phyloP scores from a whole-genome alignment of 2,113 vertebrate species.

The Egretta garzetta region DNA sequence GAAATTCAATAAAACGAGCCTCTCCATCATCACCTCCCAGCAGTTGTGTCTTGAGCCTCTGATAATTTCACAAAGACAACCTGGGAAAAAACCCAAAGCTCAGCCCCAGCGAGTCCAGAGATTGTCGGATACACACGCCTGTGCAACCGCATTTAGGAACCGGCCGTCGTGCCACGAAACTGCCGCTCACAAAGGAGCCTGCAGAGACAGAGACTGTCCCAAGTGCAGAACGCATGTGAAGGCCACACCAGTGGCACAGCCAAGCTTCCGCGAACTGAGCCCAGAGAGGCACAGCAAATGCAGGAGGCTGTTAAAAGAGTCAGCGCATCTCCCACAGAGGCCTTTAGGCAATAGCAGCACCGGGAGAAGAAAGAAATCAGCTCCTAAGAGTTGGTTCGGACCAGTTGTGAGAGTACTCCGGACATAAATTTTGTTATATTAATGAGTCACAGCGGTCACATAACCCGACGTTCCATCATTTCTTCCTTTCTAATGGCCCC shows the following conservation, averaged over 20 bases:
- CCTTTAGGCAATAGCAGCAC: slow-evolving; percentile 17
- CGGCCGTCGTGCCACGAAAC: background rate
- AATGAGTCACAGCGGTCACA: slow-evolving; percentile 53
- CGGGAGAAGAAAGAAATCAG: slow-evolving; percentile 5
- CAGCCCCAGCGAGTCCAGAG: background rate
- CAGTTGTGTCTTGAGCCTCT: background rate
- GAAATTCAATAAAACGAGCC: background rate
- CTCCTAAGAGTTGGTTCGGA: background rate
- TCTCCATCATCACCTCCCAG: background rate
- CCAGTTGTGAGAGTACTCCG: background rate
- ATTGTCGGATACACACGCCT: background rate
- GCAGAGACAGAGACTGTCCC: background rate
- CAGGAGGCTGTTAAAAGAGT: background rate
- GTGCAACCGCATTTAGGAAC: slow-evolving; percentile 11
- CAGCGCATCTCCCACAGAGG: background rate
- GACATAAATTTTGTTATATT: slow-evolving; percentile 65
- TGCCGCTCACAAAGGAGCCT: background rate
- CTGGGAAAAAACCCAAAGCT: background rate
- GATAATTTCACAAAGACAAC: background rate
- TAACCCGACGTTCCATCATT: background rate
- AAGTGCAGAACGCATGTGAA: background rate
- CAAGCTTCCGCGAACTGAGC: accelerated
- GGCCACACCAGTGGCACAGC: background rate
- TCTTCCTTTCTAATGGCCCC: slow-evolving; percentile 31
- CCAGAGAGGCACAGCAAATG: background rate